These are phyloP conservation scores for Dendrolimus kikuchii DNA, from an alignment of 1,140 invertebrate species.

Conservation along the genomic window DNA sequence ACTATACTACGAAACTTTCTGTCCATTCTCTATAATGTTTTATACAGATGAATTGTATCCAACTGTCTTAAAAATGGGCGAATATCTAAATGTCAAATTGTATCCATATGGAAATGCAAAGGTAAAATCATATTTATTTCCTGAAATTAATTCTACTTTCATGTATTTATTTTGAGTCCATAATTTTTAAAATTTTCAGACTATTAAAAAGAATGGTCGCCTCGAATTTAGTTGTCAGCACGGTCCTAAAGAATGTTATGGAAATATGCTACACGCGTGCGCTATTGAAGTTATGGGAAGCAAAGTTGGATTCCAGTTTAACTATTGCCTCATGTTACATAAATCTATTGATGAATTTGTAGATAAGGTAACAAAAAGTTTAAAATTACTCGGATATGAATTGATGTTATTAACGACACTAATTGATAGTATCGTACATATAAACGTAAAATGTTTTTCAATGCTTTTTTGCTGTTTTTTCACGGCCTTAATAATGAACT, in stretches of 20 bases:
- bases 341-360: slow-evolving; percentile 21
- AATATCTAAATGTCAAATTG: slow-evolving; percentile 70
- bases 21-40: slow-evolving; percentile 53
- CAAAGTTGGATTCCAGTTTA: too few species aligned
- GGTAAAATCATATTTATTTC: slow-evolving; percentile 36
- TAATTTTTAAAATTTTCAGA: slow-evolving; percentile 19
- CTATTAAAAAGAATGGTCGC: slow-evolving; percentile 38
- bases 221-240: slow-evolving; percentile 79
- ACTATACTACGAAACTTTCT: too few species aligned
- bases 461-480: too few species aligned
- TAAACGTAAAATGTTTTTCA: too few species aligned
- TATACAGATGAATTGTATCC: slow-evolving; percentile 72
- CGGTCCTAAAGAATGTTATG: slow-evolving; percentile 76
- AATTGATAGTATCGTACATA: too few species aligned
- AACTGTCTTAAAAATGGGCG: slow-evolving; percentile 60
- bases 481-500: too few species aligned
- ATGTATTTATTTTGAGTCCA: too few species aligned
- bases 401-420: too few species aligned
- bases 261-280: slow-evolving; percentile 78
- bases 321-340: too few species aligned
- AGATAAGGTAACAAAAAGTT: slow-evolving; percentile 21
- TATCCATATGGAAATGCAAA: slow-evolving; percentile 87
- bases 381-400: too few species aligned
- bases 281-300: slow-evolving; percentile 60
- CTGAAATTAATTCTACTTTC: too few species aligned